Evolutionary conservation across 2,113 vertebrate species (phyloP).

Genomic region (Engystomops pustulosus): DNA sequence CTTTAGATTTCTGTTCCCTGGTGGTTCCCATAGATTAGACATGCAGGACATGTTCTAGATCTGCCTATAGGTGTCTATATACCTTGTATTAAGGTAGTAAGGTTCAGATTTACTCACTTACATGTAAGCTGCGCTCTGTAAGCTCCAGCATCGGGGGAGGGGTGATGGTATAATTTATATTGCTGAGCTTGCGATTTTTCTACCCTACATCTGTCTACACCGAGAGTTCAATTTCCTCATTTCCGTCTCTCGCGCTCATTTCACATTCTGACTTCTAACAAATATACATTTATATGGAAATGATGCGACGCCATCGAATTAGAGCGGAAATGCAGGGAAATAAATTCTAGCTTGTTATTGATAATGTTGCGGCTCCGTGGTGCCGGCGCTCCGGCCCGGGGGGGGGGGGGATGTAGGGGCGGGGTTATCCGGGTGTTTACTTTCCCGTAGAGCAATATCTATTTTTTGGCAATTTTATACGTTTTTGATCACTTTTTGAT

Average conservation of each 20-base stretch:
- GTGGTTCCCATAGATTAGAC: no score
- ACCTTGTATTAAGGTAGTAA: no score
- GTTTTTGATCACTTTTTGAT: no score
- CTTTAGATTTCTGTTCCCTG: no score
- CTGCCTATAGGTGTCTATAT: not conserved
- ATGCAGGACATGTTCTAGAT: not conserved
- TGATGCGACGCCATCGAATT: slow-evolving; percentile 28
- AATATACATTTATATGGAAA: slow-evolving; percentile 45
- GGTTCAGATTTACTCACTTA: no score
- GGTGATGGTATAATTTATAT: not conserved
- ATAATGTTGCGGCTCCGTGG: slow-evolving; percentile 27
- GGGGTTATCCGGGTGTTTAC: not conserved
- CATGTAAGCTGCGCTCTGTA: not conserved
- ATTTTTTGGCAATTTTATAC: no score
- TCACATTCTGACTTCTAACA: slow-evolving; percentile 27
- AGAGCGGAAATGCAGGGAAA: slow-evolving; percentile 14
- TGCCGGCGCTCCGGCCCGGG: not conserved
- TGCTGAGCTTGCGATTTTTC: slow-evolving; percentile 6
- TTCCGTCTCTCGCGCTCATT: slow-evolving; percentile 1
- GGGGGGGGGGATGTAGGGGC: no score
- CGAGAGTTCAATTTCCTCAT: not conserved
- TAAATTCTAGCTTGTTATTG: slow-evolving; percentile 40
- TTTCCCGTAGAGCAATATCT: not conserved
- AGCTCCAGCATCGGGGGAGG: not conserved
- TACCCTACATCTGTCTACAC: slow-evolving; percentile 8